Evolutionary conservation across 1,140 invertebrate genomes (phyloP).

Genomic region (Ips typographus): DNA sequence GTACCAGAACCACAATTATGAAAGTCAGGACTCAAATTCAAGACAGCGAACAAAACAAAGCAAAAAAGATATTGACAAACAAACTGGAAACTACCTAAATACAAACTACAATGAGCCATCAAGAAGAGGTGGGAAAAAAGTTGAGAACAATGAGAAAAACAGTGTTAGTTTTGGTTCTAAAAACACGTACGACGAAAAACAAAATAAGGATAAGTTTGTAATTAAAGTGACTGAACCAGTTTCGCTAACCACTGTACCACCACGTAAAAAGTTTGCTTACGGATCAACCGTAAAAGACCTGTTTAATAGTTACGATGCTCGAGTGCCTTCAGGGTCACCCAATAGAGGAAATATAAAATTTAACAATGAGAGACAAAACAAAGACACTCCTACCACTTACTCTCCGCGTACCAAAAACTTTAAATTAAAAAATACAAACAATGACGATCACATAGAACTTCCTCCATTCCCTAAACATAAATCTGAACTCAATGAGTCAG

Average conservation of each 20-base stretch:
- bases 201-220: conserved; percentile 3
- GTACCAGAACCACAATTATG: conserved; percentile 18
- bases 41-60: conserved; percentile 8
- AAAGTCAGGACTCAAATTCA: neutral
- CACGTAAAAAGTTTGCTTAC: conserved; percentile 10
- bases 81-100: conserved; percentile 20
- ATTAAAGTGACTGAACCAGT: neutral
- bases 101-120: conserved; percentile 9
- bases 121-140: conserved; percentile 21
- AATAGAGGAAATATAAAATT: conserved; percentile 19
- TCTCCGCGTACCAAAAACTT: conserved; percentile 10
- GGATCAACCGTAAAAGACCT: conserved; percentile 12
- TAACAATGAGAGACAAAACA: conserved; percentile 1
- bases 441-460: neutral
- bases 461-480: conserved; percentile 28
- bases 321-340: conserved; percentile 6
- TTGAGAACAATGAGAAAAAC: conserved; percentile 10
- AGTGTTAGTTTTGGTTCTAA: neutral
- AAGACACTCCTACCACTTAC: conserved; percentile 20
- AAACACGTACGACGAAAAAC: neutral
- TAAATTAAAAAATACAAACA: neutral
- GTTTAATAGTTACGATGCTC: conserved; percentile 14
- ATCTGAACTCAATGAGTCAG: conserved; percentile 8
- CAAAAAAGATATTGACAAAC: conserved; percentile 33
- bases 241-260: neutral